Evolutionary conservation across 2,888 invertebrate species (phyloP), one percentile per base, ranked within the genome.

Genomic region (Eurytoma californica): DNA sequence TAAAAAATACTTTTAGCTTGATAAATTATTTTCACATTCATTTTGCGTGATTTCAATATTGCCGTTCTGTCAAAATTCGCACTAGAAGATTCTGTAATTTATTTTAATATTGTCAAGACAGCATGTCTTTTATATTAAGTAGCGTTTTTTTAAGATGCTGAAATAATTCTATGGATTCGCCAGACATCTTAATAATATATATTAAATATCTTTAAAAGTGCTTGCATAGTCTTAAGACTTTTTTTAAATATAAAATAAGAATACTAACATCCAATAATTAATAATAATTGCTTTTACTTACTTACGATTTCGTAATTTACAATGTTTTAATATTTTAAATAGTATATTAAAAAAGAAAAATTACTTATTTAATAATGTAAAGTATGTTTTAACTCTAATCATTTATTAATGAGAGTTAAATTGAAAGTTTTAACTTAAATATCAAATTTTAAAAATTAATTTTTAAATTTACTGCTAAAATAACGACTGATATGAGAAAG

Each of bases 1-100:
- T 60, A 61, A 60, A 47, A 70, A 60, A 70, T 70, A 70, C 16
- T 60, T 70, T 70, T 70, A 70, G 70, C 18, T 51, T 24, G 24
- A 70, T 58, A 60, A 70, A 70, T 70, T 70, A 60, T 51, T 70
- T 60, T 70, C 47, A 18, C 18, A 47, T 9, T n/a, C 49, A 49
- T 24, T 24, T 7, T 18, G 2, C 28, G 49, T 20, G 3, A 7
- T 20, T 30, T 20, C 18, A 30, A 53, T 53, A 2, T 63, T 7
- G 9, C 39, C 9, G 1, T 39, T 9, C 9, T 9, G 9, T 39
- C 9, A 39, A 39, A 63, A 39, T 63, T 63, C 18, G 39, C 39
- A 9, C 12, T 63, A 9, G 13, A 63, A 63, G 51, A 53, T 28
- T 20, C 61, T 72, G 53, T 53, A 30, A 72, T 72, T 55, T 55